These are phyloP conservation scores for Artemia sp. DNA, from an alignment of 2,888 invertebrate genomes.

Conservation along the genomic window DNA sequence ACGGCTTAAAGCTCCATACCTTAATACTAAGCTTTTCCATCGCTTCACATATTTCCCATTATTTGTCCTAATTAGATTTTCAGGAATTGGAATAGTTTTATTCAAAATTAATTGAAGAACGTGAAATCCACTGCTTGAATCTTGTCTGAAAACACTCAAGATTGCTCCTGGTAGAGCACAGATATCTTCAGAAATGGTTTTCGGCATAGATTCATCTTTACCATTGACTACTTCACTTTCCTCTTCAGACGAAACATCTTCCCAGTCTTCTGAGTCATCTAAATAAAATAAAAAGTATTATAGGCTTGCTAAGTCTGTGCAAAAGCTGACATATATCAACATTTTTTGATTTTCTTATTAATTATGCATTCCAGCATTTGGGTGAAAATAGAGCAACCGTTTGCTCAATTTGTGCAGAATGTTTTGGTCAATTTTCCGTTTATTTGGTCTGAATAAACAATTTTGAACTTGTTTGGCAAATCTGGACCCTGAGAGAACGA, in stretches of 20 bases:
- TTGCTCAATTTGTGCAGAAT: too few relatives aligned
- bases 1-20: background rate
- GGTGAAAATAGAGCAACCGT: too few relatives aligned
- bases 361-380: too few relatives aligned
- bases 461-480: too few relatives aligned
- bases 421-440: too few relatives aligned
- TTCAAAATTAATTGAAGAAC: background rate
- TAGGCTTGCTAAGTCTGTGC: too few relatives aligned
- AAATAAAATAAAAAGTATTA: background rate
- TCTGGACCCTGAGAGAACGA: too few relatives aligned
- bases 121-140: background rate
- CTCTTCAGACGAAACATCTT: background rate
- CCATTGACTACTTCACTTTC: constrained; percentile 8
- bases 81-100: background rate
- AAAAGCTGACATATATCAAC: too few relatives aligned
- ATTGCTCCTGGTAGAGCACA: background rate
- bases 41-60: background rate
- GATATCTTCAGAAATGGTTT: background rate
- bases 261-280: background rate
- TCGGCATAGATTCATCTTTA: background rate
- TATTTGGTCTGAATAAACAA: too few relatives aligned
- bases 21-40: constrained; percentile 10
- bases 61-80: background rate
- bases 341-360: too few relatives aligned
- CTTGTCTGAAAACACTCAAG: background rate